phyloP scores from a whole-genome alignment of 92 coral and sea anemone genomes.

The Actinernus sp. region DNA sequence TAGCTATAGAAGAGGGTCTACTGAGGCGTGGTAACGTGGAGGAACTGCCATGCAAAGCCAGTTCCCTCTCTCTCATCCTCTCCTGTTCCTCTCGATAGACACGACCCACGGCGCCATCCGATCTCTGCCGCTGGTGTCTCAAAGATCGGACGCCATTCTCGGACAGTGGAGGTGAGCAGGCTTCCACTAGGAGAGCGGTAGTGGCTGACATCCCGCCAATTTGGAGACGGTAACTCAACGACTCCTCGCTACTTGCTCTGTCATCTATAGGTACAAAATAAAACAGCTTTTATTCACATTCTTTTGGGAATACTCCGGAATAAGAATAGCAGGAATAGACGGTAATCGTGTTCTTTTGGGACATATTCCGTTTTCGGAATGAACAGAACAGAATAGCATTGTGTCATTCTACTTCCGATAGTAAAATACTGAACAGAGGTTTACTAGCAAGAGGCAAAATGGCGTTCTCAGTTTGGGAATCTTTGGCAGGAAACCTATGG shows the following conservation, averaged over 20 bases:
- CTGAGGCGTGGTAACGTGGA: conserved; percentile 80
- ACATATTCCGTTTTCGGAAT: too few species aligned
- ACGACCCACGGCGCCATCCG: conserved; percentile 77
- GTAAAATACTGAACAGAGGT: too few species aligned
- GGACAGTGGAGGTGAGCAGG: conserved; percentile 82
- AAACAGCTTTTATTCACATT: too few species aligned
- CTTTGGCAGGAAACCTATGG: too few species aligned
- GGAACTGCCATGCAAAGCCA: conserved; percentile 54
- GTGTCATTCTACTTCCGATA: too few species aligned
- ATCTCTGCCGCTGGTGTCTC: conserved; percentile 77
- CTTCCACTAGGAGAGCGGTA: conserved; percentile 92
- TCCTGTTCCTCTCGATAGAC: conserved; percentile 64
- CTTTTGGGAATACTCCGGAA: too few species aligned
- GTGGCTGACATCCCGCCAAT: conserved; percentile 96
- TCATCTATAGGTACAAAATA: conserved; percentile 37
- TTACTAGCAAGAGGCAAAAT: too few species aligned
- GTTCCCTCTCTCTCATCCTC: conserved; percentile 55
- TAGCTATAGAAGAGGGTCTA: conserved; percentile 76
- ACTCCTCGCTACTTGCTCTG: conserved; percentile 54
- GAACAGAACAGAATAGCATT: too few species aligned
- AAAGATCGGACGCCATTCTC: conserved; percentile 40
- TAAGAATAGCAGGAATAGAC: too few species aligned
- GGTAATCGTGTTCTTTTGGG: too few species aligned
- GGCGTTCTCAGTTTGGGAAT: too few species aligned
- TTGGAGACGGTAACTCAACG: conserved; percentile 81